Conservation (phyloP, 92 coral and sea anemone species). For the Bergia puertoricense region DNA sequence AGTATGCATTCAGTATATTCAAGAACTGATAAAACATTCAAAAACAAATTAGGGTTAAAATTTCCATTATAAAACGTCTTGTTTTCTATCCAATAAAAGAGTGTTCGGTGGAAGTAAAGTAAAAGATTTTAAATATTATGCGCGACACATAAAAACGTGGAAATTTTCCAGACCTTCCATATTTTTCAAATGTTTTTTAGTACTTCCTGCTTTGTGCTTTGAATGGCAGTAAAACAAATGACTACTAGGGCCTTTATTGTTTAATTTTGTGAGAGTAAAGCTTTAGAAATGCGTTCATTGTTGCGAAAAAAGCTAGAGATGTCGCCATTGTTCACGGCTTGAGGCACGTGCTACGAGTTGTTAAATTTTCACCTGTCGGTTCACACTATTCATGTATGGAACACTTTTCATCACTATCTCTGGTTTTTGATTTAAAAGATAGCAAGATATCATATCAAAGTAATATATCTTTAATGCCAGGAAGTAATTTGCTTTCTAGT, state of each 20-base stretch:
- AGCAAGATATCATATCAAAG: neutral
- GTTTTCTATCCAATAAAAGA: neutral
- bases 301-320: neutral
- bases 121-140: too few relatives aligned
- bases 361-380: slow-evolving; percentile 9
- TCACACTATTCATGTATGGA: slow-evolving; percentile 9
- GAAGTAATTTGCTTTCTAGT: neutral
- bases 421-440: neutral
- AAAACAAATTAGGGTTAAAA: neutral
- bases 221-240: slow-evolving; percentile 13
- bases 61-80: neutral
- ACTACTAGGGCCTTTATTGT: slow-evolving; percentile 7
- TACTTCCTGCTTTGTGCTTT: slow-evolving; percentile 1
- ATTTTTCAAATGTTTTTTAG: neutral
- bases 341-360: slow-evolving; percentile 12
- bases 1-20: too few relatives aligned
- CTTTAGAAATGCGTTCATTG: slow-evolving; percentile 19
- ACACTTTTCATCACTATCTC: neutral
- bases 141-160: neutral
- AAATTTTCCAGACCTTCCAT: neutral
- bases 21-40: neutral
- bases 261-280: neutral
- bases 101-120: neutral
- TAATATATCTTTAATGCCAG: neutral
- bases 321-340: neutral